Evolutionary conservation across 2,113 vertebrate species (phyloP).

Genomic region (Triplophysa tibetana): DNA sequence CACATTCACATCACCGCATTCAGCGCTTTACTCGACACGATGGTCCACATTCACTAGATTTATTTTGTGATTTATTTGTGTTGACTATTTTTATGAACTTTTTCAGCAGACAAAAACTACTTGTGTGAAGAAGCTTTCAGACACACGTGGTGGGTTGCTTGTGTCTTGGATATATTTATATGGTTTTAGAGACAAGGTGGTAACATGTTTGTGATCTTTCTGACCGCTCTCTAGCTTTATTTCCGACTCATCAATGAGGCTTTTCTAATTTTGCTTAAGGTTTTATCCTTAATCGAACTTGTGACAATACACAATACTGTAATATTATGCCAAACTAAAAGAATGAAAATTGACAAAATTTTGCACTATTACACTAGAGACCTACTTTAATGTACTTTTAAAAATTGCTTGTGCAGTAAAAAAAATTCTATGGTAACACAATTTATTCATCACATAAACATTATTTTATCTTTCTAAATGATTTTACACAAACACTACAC

Average conservation of each 20-base stretch:
- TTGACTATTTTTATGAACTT: background rate
- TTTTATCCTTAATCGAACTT: conserved; percentile 15
- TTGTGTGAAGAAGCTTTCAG: background rate
- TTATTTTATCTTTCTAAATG: background rate
- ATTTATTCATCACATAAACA: too few relatives aligned
- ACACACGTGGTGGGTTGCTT: background rate
- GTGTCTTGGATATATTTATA: background rate
- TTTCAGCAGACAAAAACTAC: background rate
- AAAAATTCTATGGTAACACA: too few relatives aligned
- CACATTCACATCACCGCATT: conserved; percentile 10
- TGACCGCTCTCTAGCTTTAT: background rate
- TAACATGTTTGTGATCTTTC: conserved; percentile 10
- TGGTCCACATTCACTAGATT: background rate
- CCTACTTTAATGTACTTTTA: background rate
- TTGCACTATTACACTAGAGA: background rate
- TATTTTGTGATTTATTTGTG: background rate
- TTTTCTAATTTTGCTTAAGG: background rate
- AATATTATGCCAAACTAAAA: background rate
- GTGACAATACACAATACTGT: background rate
- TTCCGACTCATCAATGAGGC: too few relatives aligned
- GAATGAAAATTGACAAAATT: background rate
- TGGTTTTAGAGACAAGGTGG: background rate
- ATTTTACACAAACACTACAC: background rate
- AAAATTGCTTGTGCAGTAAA: background rate
- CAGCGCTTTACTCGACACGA: background rate